These are phyloP conservation scores for Platyrinchus mystaceus DNA, from an alignment of 2,797 vertebrate species.

Conservation along the genomic window DNA sequence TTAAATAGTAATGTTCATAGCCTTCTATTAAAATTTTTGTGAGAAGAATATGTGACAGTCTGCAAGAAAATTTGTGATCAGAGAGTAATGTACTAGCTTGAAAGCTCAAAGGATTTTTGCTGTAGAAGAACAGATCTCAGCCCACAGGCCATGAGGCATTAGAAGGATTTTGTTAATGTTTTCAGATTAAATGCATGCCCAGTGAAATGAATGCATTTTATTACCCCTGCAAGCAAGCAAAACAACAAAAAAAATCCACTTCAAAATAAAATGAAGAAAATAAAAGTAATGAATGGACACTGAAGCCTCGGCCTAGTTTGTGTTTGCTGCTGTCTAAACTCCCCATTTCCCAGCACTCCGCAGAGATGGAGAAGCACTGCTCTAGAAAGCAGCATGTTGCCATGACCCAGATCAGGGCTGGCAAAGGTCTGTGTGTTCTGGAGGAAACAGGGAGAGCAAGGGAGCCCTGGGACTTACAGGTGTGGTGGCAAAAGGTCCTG, in stretches of 20 bases:
- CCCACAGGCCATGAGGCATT: not conserved
- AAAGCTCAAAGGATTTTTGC: not conserved
- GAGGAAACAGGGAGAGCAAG: not conserved
- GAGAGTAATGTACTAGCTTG: not conserved
- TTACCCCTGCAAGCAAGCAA: not conserved
- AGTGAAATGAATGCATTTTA: not conserved
- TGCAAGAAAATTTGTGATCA: not conserved
- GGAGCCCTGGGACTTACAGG: fast-evolving
- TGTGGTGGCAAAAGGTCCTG: not conserved
- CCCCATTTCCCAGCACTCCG: fast-evolving
- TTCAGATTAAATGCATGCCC: not conserved
- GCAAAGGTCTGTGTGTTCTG: not conserved
- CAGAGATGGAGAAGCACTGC: not conserved
- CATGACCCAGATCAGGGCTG: not conserved
- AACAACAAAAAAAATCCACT: not conserved
- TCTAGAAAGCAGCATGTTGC: fast-evolving
- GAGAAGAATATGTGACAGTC: not conserved
- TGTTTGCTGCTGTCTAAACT: not conserved
- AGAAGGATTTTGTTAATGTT: not conserved
- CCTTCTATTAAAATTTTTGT: not conserved
- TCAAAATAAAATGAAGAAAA: not conserved
- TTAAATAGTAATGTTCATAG: not conserved
- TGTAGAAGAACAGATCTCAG: not conserved
- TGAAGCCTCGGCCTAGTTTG: not conserved
- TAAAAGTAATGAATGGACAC: not conserved